Evolutionary conservation across 2,888 invertebrate species (phyloP), one percentile per base, ranked within the genome.

Genomic region (Lordiphosa andalusiaca): DNA sequence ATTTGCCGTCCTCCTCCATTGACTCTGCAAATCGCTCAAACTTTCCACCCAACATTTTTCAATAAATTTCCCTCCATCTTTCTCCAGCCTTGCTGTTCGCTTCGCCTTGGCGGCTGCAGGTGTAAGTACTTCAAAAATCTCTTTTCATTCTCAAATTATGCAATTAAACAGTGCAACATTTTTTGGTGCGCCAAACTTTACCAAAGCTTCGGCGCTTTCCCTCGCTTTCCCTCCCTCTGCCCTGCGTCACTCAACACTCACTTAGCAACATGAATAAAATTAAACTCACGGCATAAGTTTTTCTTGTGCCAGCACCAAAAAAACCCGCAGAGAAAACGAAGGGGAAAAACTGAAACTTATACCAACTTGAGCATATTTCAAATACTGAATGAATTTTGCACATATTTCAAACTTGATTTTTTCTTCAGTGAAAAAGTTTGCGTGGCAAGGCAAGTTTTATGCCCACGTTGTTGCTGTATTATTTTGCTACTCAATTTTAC

Each of bases 361-460:
- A 36, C 67, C 64, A 84, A 84, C 67, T 74, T 82, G 67, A 56
- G 71, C 81, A 80, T 80, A 81, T 80, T 85, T 84, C 81, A 82
- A 77, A 85, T 73, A 85, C 78, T 71, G 72, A 81, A 77, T 85
- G 78, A 81, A 85, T 81, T 85, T 82, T 84, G 78, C 84, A 71
- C 81, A 85, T 85, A 85, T 81, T 85, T 85, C 81, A 73, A 81
- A 85, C 84, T 84, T 59, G 71, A 80, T 67, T 83, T 61, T 38
- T 36, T 9, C 36, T 48, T 16, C 54, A 41, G 56, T 61, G 54
- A 37, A 63, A 75, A 75, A 81, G 62, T 75, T 75, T 53, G 62
- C 48, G 57, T 49, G 73, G 53, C 57, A 46, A 53, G 47, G 39
- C 58, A 73, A 72, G 57, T 73, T 73, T 72, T 37, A 46, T 60